phyloP scores from a whole-genome alignment of 1,140 invertebrate species.

The Drosophila azteca region DNA sequence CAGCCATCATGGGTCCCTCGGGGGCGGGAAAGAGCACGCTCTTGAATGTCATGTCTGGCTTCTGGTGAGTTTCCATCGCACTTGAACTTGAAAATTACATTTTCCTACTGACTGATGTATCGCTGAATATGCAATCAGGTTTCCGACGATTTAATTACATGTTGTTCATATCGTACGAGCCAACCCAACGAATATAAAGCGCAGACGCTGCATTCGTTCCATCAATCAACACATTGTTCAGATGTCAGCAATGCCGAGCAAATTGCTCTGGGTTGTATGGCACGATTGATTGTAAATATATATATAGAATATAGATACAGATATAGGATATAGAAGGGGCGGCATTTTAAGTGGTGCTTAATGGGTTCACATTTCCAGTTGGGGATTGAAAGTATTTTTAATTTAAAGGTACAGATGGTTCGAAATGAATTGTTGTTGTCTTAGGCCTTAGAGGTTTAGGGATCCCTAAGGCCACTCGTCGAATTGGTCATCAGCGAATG shows the following conservation, averaged over 20 bases:
- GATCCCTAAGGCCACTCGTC: too few relatives aligned
- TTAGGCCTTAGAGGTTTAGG: too few relatives aligned
- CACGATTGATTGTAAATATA: conserved; percentile 9
- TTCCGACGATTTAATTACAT: conserved; percentile 32
- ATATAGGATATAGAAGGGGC: too few relatives aligned
- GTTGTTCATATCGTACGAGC: conserved; percentile 4
- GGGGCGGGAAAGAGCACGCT: conserved; percentile 91
- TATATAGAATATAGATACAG: conserved; percentile 7
- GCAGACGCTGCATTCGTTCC: conserved; percentile 30
- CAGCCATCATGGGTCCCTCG: conserved; percentile 91
- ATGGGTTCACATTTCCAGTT: too few relatives aligned
- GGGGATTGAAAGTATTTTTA: too few relatives aligned
- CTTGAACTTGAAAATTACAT: conserved; percentile 13
- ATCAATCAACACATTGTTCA: conserved; percentile 46
- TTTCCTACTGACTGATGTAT: conserved; percentile 14
- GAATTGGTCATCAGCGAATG: too few relatives aligned
- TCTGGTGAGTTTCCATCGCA: conserved; percentile 58
- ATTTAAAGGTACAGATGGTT: too few relatives aligned
- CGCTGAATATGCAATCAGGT: conserved; percentile 9
- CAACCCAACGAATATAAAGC: conserved; percentile 26
- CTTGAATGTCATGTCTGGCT: conserved; percentile 88
- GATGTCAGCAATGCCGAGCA: conserved; percentile 25
- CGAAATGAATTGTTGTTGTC: too few relatives aligned
- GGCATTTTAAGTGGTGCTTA: too few relatives aligned
- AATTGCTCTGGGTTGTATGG: conserved; percentile 26